Evolutionary conservation across 2,113 vertebrate species (phyloP).

Genomic region (Junco hyemalis): DNA sequence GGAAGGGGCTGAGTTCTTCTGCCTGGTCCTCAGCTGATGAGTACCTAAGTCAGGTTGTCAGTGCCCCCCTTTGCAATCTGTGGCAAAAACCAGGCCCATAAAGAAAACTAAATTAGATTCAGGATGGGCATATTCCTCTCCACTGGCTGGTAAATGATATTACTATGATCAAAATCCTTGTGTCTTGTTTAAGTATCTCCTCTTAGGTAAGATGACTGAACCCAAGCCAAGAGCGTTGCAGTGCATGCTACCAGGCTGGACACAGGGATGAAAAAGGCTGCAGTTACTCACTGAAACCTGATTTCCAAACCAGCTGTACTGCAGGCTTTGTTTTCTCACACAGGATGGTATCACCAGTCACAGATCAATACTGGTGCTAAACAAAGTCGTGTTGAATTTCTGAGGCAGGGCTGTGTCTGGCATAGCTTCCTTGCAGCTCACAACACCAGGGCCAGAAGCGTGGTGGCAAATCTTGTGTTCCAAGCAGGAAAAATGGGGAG

Average conservation of each 20-base stretch:
- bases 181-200: not conserved
- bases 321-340: not conserved
- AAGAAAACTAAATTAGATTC: not conserved
- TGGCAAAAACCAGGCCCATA: not conserved
- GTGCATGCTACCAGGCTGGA: rapidly evolving
- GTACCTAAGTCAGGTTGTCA: not conserved
- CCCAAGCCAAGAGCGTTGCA: not conserved
- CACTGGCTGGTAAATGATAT: not conserved
- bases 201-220: not conserved
- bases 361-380: not conserved
- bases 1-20: not conserved
- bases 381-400: not conserved
- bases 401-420: not conserved
- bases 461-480: not conserved
- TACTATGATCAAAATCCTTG: not conserved
- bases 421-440: not conserved
- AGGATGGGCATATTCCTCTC: not conserved
- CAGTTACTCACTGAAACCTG: not conserved
- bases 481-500: not conserved
- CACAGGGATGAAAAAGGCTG: not conserved
- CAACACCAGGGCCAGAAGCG: not conserved
- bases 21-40: not conserved
- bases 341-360: not conserved
- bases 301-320: not conserved
- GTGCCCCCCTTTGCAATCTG: not conserved